A percentile compares a stretch with the other conserved stretches of the same genome.
phyloP scores from a whole-genome alignment of 2,888 invertebrate genomes.

The Erebia palarica region DNA sequence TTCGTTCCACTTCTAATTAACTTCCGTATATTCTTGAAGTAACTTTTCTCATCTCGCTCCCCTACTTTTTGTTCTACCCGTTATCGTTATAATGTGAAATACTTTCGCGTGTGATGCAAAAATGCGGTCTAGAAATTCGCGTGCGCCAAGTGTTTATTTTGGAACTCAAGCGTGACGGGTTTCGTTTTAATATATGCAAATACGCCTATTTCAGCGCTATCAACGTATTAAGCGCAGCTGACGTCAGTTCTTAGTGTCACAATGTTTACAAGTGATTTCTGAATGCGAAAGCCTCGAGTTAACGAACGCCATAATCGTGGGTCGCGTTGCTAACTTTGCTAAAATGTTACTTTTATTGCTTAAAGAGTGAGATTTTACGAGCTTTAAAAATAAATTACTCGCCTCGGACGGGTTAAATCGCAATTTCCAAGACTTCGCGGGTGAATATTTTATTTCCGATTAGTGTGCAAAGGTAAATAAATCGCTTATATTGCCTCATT shows the following conservation, averaged over 20 bases:
- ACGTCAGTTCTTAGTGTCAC: slow-evolving; percentile 67
- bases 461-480: slow-evolving; percentile 66
- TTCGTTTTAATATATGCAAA: slow-evolving; percentile 63
- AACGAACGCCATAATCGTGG: slow-evolving; percentile 59
- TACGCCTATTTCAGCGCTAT: slow-evolving; percentile 56
- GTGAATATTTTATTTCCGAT: slow-evolving; percentile 70
- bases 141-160: slow-evolving; percentile 67
- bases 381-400: slow-evolving; percentile 78
- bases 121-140: slow-evolving; percentile 56
- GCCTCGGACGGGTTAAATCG: slow-evolving; percentile 63
- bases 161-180: slow-evolving; percentile 56
- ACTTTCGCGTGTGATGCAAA: slow-evolving; percentile 70
- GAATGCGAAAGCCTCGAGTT: slow-evolving; percentile 57
- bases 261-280: slow-evolving; percentile 69
- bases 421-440: slow-evolving; percentile 62
- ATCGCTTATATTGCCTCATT: slow-evolving; percentile 53
- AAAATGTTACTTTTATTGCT: slow-evolving; percentile 79
- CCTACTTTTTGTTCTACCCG: slow-evolving; percentile 63
- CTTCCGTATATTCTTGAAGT: slow-evolving; percentile 81
- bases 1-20: slow-evolving; percentile 82
- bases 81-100: slow-evolving; percentile 69
- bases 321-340: slow-evolving; percentile 65
- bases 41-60: slow-evolving; percentile 80
- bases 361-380: slow-evolving; percentile 79
- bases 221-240: slow-evolving; percentile 53